Percentiles rank a stretch among this genome's conserved stretches.
Conservation (phyloP, 2,888 invertebrate species). For the Leptinotarsa tumamoca region DNA sequence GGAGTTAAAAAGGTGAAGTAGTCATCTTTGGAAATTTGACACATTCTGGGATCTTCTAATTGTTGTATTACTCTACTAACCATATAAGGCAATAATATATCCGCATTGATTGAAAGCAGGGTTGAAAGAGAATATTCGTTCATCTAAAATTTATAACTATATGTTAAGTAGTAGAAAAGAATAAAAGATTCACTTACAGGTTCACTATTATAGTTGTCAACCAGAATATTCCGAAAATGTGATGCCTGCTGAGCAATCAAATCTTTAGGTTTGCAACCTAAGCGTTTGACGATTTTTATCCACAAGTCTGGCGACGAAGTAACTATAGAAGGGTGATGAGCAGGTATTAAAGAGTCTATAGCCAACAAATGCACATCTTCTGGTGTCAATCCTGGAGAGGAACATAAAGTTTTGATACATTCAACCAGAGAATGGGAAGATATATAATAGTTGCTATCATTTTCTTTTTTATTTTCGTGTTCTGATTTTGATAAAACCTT, state of each 20-base stretch:
- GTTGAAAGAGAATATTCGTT: conserved; percentile 81
- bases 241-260: conserved; percentile 72
- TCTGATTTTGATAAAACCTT: conserved; percentile 66
- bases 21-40: conserved; percentile 81
- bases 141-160: conserved; percentile 62
- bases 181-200: conserved; percentile 50
- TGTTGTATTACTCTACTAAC: conserved; percentile 72
- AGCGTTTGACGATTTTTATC: conserved; percentile 73
- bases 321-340: conserved; percentile 81
- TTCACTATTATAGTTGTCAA: conserved; percentile 68
- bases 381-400: conserved; percentile 59
- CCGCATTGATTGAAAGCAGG: conserved; percentile 75
- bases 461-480: conserved; percentile 61
- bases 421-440: conserved; percentile 64
- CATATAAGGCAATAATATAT: conserved; percentile 75
- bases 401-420: conserved; percentile 65
- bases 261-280: conserved; percentile 71
- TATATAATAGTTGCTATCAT: conserved; percentile 71
- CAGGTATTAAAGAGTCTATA: conserved; percentile 76
- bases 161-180: neutral
- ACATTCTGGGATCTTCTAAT: conserved; percentile 75
- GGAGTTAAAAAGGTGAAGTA: conserved; percentile 86
- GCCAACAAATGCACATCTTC: conserved; percentile 74
- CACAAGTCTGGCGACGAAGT: conserved; percentile 75
- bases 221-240: conserved; percentile 73